Base-by-base conservation (phyloP, 2,113 vertebrate species). In the Mormoops blainvillei region DNA sequence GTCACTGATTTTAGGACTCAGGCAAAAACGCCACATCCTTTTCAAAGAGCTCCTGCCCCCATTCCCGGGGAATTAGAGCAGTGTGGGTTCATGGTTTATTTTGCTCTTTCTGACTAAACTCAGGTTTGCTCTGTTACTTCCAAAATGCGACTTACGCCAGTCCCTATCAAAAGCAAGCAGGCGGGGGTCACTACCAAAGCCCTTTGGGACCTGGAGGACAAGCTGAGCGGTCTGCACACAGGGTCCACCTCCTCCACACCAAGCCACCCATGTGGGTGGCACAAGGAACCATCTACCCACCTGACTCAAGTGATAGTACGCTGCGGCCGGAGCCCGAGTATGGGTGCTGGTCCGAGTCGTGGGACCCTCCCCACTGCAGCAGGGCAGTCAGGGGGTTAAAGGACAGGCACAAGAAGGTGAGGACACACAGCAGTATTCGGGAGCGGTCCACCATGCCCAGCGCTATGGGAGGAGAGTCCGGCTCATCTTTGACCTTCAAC, bases 361-460 rank as follows among this genome's bases (percentile, higher is more conserved):
- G 54, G 22, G 84, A 84, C 87, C 98, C 31, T 96, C 98, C 93
- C 87, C 93, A 96, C 4, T 99, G 99, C 97, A 99, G 97, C 73
- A 99, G 98, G 7, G 99, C 99, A 0, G 99, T 99, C 88, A 99
- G 98, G 0, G 99, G 99, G 97, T 99, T 99, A 54, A 99, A 98
- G 65, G 99, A 99, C 89, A 99, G 99, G 97, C 99, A 99, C 97
- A 99, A 98, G 98, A 99, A 99, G 4, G 99, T 99, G 96, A 99
- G 99, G 50, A 99, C 98, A 33, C 99, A 99, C 63, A 99, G 99
- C 16, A 99, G 99, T 77, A 99, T 99, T 14, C 99, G 99, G 26
- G 99, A 99, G n/a, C 99, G 99, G 97, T 99, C 99, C 98, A 99
- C 99, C 98, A 99, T 99, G n/a, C 99, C 99, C 15, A 99, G 99